Evolutionary conservation across 2,113 vertebrate genomes (phyloP).

Genomic region (Notarius quadriscutis): DNA sequence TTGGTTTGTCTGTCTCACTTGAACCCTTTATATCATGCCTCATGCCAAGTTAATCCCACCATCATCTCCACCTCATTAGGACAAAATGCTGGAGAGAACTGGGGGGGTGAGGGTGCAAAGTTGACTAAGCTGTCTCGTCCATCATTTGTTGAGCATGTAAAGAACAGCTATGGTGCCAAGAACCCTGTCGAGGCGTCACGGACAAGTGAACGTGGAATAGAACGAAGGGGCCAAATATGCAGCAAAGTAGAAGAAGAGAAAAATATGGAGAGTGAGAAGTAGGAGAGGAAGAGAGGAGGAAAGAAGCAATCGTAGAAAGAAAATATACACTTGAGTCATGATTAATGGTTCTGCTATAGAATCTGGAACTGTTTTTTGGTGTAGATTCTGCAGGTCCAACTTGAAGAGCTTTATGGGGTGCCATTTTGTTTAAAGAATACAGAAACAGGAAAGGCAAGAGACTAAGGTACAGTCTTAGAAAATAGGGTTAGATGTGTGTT

Average conservation of each 20-base stretch:
- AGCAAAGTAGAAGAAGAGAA: neutral
- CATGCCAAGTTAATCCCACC: neutral
- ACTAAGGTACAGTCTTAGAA: neutral
- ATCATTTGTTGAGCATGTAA: neutral
- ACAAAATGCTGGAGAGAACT: neutral
- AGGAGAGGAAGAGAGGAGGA: neutral
- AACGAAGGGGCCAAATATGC: neutral
- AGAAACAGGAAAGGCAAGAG: neutral
- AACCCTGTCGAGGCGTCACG: slow-evolving; percentile 16
- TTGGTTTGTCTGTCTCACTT: neutral
- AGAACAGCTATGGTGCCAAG: neutral
- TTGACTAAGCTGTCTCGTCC: neutral
- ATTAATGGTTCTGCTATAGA: neutral
- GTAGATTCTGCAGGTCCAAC: neutral
- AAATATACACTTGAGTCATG: neutral
- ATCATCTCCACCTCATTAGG: slow-evolving; percentile 20
- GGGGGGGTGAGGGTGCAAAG: neutral
- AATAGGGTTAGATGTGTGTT: neutral
- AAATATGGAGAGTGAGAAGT: neutral
- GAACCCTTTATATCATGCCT: neutral
- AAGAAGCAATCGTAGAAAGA: slow-evolving; percentile 10
- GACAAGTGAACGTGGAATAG: slow-evolving; percentile 11
- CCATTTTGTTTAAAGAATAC: neutral
- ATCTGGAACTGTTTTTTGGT: neutral
- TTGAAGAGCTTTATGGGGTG: neutral